Conservation (phyloP, 2,797 vertebrate genomes). For the Muscicapa comitata region DNA sequence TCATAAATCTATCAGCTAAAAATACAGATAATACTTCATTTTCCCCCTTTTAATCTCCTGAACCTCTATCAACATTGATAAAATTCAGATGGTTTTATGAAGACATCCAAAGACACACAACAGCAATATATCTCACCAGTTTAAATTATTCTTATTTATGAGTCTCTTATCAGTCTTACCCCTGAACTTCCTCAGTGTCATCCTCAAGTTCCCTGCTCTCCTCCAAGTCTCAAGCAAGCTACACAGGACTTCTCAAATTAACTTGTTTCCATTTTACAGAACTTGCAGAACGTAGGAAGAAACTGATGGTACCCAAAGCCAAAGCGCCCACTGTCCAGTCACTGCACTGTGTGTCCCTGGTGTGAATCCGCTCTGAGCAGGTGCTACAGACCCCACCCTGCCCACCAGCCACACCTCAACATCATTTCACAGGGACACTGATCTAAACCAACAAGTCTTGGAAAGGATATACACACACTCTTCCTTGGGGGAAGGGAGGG, state of each 20-base stretch:
- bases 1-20: background rate
- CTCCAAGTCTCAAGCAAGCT: background rate
- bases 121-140: background rate
- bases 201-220: background rate
- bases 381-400: background rate
- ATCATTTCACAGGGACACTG: background rate
- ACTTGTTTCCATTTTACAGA: background rate
- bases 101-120: background rate
- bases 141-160: background rate
- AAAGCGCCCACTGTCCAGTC: rapidly evolving
- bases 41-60: background rate
- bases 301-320: background rate
- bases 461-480: background rate
- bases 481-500: background rate
- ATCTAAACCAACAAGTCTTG: background rate
- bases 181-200: background rate
- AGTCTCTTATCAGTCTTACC: background rate
- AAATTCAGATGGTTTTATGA: background rate
- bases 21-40: background rate
- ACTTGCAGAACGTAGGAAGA: background rate
- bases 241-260: background rate
- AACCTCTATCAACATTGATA: background rate
- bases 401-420: background rate
- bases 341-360: background rate
- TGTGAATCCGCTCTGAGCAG: background rate